Evolutionary conservation across 2,797 vertebrate species (phyloP), one percentile per base, ranked within the genome.

Genomic region (Aphelocoma californica): DNA sequence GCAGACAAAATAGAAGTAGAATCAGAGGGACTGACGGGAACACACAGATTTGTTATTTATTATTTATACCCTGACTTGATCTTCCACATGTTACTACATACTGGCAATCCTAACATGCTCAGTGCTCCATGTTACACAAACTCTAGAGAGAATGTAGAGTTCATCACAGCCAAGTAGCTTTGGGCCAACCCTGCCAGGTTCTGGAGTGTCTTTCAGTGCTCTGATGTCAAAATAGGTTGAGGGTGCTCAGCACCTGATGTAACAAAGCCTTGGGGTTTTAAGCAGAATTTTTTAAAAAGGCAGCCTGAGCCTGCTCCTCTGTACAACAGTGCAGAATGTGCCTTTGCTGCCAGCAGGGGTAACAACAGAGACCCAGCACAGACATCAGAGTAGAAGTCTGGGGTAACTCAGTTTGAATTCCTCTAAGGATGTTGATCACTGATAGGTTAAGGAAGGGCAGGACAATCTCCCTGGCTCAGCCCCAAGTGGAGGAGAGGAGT

Each of bases 1-100:
- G 53, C 73, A 92, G 71, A 92, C 78, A 89, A 95, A 87, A 80
- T 14, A 95, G 58, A 84, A 83, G 62, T 38, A 57, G 83, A 94
- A 96, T 94, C 69, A 96, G 89, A 81, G 65, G 91, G 87, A 80
- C 71, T 91, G 90, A 66, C 29, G 83, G 67, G 93, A 96, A 86
- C 81, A 94, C 94, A 90, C 64, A 65, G 92, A 84, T 95, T 85
- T 87, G 74, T 92, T 94, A 95, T 95, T 93, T 96, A 96, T 93
- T 96, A 92, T 94, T 96, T 90, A 95, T 90, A 70, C 38, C 74
- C 91, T 88, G 88, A 84, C 86, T 94, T 90, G 85, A 93, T 92
- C 80, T 94, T 79, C 85, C 82, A 88, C 56, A 65, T 38, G 87
- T 88, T 88, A 48, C 73, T 83, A 66, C 90, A 65, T 17, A 36